These are phyloP conservation scores for Burhinus bistriatus DNA, from an alignment of 2,113 vertebrate genomes.

Conservation along the genomic window DNA sequence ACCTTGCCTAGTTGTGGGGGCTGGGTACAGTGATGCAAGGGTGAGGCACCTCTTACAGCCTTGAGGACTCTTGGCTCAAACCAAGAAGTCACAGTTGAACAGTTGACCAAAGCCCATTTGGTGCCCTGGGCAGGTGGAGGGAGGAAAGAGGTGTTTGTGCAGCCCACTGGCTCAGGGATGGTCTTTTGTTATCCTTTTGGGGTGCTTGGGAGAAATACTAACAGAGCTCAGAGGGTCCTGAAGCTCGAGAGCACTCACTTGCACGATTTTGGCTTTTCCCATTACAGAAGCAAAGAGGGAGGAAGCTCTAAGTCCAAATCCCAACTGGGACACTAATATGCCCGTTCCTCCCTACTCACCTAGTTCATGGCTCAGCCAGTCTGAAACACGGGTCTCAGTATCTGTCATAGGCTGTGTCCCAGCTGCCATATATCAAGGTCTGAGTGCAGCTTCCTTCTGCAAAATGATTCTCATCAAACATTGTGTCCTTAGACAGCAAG, in stretches of 20 bases:
- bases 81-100: not conserved
- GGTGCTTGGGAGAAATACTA: not conserved
- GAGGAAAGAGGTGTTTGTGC: not conserved
- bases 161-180: not conserved
- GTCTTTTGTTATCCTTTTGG: not conserved
- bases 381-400: not conserved
- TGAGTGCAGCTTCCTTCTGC: not conserved
- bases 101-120: not conserved
- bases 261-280: not conserved
- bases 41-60: not conserved
- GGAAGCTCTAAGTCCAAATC: not conserved
- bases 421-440: not conserved
- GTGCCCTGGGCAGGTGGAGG: not conserved
- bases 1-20: accelerated
- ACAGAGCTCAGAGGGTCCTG: not conserved
- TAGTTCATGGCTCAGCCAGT: not conserved
- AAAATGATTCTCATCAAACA: not conserved
- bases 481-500: not conserved
- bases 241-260: not conserved
- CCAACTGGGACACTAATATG: not conserved
- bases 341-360: not conserved
- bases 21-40: not conserved
- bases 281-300: not conserved
- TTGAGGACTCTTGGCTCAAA: not conserved
- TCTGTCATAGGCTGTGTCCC: not conserved